These are phyloP conservation scores for Brachionus rubens DNA, from an alignment of 1,140 invertebrate species.

Conservation along the genomic window DNA sequence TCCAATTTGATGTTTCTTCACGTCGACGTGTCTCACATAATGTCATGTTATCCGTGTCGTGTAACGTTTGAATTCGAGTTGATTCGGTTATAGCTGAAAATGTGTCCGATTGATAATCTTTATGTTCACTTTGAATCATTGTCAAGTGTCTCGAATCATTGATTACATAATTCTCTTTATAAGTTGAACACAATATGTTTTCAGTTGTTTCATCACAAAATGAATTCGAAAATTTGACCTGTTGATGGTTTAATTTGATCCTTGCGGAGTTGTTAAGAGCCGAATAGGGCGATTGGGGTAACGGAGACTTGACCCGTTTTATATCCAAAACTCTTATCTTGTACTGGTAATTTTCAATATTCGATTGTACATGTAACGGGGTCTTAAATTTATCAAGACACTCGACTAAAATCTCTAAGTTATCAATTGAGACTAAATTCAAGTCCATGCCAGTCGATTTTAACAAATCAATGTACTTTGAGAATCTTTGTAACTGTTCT, in stretches of 20 bases:
- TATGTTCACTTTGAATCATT: not conserved
- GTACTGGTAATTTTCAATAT: slow-evolving; percentile 30
- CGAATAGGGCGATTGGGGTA: not conserved
- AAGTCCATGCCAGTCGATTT: not conserved
- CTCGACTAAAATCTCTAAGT: slow-evolving; percentile 14
- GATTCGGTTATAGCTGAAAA: slow-evolving; percentile 43
- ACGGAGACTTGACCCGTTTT: not conserved
- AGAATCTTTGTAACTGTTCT: not conserved
- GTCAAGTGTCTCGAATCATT: not conserved
- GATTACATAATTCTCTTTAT: slow-evolving; percentile 4
- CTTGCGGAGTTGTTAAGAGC: slow-evolving; percentile 14
- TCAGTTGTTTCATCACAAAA: slow-evolving; percentile 15
- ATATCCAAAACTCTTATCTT: slow-evolving; percentile 13
- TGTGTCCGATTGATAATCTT: slow-evolving; percentile 8
- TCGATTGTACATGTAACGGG: not conserved
- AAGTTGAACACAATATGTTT: slow-evolving; percentile 38
- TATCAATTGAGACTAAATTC: not conserved
- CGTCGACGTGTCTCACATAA: slow-evolving; percentile 1
- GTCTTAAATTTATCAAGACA: not conserved
- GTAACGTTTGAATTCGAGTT: slow-evolving; percentile 29
- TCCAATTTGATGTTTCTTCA: slow-evolving; percentile 40
- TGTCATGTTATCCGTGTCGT: slow-evolving; percentile 8
- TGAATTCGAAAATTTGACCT: slow-evolving; percentile 4
- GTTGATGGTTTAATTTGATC: not conserved
- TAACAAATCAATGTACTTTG: slow-evolving; percentile 32